Conservation (phyloP, 2,113 vertebrate species). For the Saccopteryx bilineata region DNA sequence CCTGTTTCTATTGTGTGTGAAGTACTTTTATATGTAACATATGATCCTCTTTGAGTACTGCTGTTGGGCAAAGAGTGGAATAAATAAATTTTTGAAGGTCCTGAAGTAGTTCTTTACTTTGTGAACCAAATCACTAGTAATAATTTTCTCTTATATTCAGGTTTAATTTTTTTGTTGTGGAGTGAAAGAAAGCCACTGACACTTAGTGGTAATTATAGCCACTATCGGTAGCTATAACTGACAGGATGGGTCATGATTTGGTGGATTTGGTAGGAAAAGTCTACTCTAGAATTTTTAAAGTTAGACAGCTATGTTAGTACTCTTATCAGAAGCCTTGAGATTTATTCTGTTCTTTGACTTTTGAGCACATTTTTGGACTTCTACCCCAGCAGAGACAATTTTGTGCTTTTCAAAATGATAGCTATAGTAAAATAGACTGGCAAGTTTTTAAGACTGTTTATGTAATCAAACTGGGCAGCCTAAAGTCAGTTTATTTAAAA, state of each 20-base stretch:
- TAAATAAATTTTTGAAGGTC: neutral
- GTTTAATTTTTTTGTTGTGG: neutral
- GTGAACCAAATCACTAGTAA: neutral
- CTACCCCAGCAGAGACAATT: neutral
- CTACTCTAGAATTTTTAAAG: neutral
- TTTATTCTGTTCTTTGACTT: neutral
- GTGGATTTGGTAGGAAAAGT: neutral
- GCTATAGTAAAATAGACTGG: neutral
- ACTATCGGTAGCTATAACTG: neutral
- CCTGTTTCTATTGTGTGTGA: neutral
- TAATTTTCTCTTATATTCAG: neutral
- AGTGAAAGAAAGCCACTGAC: neutral
- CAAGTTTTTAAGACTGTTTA: slow-evolving; percentile 22
- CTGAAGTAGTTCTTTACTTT: neutral
- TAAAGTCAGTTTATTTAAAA: neutral
- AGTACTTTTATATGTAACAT: neutral
- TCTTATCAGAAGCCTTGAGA: neutral
- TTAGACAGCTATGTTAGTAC: neutral
- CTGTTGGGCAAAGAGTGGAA: neutral
- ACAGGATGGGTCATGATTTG: neutral
- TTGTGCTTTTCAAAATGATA: slow-evolving; percentile 16
- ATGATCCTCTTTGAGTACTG: neutral
- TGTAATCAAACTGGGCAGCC: slow-evolving; percentile 7
- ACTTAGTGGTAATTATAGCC: neutral
- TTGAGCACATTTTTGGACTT: neutral